A percentile compares a stretch with the other conserved stretches of the same genome.
Conservation (phyloP, 1,140 invertebrate genomes). For the Marisa cornuarietis region DNA sequence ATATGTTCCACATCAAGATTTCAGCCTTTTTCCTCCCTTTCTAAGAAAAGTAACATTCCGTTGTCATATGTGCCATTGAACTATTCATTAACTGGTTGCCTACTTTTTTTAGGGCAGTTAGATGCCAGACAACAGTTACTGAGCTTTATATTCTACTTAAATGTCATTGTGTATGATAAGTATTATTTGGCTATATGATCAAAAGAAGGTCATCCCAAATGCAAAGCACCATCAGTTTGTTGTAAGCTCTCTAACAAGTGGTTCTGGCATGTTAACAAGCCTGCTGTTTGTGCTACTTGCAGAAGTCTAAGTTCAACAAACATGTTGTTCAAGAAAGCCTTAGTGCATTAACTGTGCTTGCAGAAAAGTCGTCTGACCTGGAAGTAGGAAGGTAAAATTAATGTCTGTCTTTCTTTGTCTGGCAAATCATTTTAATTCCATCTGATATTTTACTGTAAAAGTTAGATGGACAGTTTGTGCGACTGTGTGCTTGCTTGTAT, state of each 20-base stretch:
- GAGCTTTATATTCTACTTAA: not conserved
- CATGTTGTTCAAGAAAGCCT: conserved; percentile 15
- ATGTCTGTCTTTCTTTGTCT: not conserved
- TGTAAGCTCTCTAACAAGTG: not conserved
- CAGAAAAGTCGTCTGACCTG: not conserved
- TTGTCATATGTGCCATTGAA: no score
- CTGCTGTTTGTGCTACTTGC: not conserved
- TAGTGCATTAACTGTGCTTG: conserved; percentile 11
- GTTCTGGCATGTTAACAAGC: not conserved
- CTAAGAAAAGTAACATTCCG: no score
- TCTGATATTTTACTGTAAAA: not conserved
- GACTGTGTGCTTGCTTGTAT: not conserved
- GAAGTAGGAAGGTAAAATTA: conserved; percentile 17
- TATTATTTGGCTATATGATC: not conserved
- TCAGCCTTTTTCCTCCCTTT: no score
- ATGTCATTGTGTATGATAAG: not conserved
- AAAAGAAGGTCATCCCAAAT: not conserved
- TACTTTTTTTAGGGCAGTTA: no score
- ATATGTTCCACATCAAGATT: no score
- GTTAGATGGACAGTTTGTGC: not conserved
- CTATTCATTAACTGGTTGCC: not conserved
- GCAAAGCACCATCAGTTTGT: not conserved
- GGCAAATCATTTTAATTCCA: not conserved
- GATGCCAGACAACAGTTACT: no score
- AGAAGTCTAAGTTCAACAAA: conserved; percentile 16